These are phyloP conservation scores for Cephalopterus ornatus DNA, from an alignment of 2,113 vertebrate genomes.

Conservation along the genomic window DNA sequence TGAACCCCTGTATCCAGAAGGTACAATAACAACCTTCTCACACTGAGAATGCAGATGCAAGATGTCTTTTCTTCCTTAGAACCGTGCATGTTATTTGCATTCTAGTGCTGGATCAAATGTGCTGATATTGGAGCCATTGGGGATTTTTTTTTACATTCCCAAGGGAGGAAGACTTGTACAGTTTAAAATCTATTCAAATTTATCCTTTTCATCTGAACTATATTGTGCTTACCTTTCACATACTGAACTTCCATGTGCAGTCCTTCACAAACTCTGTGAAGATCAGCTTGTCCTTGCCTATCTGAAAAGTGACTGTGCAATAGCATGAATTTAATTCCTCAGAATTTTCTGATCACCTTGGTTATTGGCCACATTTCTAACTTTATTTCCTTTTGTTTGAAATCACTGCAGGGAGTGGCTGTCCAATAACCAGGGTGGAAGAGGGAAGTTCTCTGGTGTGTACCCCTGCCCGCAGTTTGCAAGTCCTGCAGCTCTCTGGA, in stretches of 20 bases:
- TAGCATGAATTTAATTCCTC: background rate
- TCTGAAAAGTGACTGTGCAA: background rate
- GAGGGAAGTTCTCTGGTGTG: constrained; percentile 57
- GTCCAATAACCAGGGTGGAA: constrained; percentile 33
- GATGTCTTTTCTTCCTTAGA: background rate
- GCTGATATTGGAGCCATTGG: background rate
- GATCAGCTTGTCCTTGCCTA: background rate
- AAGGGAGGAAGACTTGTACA: background rate
- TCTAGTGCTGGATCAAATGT: background rate
- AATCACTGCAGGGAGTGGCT: constrained; percentile 24
- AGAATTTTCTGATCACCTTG: background rate
- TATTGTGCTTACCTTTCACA: background rate
- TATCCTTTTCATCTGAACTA: background rate
- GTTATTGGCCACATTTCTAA: background rate
- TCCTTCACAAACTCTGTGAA: background rate
- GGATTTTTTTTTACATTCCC: background rate
- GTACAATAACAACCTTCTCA: background rate
- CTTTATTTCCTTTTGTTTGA: background rate
- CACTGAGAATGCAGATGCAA: background rate
- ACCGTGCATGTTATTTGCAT: background rate
- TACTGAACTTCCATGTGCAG: background rate
- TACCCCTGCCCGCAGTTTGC: constrained; percentile 82
- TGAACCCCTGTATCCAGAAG: background rate
- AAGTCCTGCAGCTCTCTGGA: constrained; percentile 88
- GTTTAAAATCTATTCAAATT: background rate